phyloP scores from a whole-genome alignment of 2,113 vertebrate species.

The Ochotona curzoniae region DNA sequence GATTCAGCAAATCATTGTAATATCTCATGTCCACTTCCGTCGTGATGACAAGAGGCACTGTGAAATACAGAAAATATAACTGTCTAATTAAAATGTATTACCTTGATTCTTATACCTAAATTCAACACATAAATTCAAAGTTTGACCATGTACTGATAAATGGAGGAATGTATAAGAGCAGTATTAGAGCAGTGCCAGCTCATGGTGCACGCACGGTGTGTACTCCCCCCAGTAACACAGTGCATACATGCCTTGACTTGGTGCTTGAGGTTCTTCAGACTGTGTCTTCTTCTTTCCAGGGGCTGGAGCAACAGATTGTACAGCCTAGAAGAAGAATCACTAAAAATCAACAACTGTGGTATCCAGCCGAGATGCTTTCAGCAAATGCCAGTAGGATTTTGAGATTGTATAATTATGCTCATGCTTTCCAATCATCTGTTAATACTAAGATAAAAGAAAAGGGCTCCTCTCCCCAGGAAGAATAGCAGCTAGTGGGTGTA shows the following conservation, averaged over 20 bases:
- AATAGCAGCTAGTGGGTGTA: neutral
- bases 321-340: conserved; percentile 69
- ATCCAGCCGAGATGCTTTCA: neutral
- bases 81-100: neutral
- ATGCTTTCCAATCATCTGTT: neutral
- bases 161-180: neutral
- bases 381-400: neutral
- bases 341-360: neutral
- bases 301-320: neutral
- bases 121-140: neutral
- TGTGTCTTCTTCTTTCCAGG: conserved; percentile 81
- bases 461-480: neutral
- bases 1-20: conserved; percentile 90
- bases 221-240: no score
- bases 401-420: neutral
- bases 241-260: conserved; percentile 76
- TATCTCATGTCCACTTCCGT: conserved; percentile 89
- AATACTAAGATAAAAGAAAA: neutral
- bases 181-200: fast-evolving
- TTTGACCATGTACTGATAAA: neutral
- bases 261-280: conserved; percentile 71
- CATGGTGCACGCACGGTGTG: no score
- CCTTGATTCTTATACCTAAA: neutral
- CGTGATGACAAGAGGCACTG: conserved; percentile 55
- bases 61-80: neutral